Percentiles rank a stretch among this genome's conserved stretches.
Conservation (phyloP, 2,888 invertebrate genomes). For the Plebejus argus region DNA sequence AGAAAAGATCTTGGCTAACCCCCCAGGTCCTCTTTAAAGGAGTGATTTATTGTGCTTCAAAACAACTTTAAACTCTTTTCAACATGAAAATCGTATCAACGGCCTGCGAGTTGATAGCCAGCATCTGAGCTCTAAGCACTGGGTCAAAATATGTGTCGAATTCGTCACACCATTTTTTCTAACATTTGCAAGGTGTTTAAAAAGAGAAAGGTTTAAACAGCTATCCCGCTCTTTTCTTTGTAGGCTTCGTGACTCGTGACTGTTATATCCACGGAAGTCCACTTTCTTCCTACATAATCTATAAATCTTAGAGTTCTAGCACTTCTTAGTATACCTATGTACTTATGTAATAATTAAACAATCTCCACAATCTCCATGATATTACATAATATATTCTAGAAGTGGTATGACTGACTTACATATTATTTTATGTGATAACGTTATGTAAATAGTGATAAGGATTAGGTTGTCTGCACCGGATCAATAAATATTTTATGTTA, state of each 20-base stretch:
- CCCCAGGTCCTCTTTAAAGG: too few relatives aligned
- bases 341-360: conserved; percentile 2
- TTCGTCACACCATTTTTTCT: neutral
- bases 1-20: too few relatives aligned
- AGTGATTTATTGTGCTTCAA: too few relatives aligned
- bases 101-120: too few relatives aligned
- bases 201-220: neutral
- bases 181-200: neutral
- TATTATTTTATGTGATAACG: conserved; percentile 8
- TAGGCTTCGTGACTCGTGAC: neutral
- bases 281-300: neutral
- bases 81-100: too few relatives aligned
- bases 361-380: neutral
- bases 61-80: too few relatives aligned
- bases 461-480: neutral
- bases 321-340: neutral
- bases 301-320: neutral
- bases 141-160: too few relatives aligned
- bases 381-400: conserved; percentile 17
- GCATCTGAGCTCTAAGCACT: too few relatives aligned
- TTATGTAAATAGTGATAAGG: neutral
- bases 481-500: conserved; percentile 4
- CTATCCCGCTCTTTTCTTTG: neutral
- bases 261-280: neutral
- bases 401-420: conserved; percentile 1